A percentile compares a stretch with the other conserved stretches of the same genome.
Conservation (phyloP, 1,140 invertebrate species). For the Neotoxoptera formosana region DNA sequence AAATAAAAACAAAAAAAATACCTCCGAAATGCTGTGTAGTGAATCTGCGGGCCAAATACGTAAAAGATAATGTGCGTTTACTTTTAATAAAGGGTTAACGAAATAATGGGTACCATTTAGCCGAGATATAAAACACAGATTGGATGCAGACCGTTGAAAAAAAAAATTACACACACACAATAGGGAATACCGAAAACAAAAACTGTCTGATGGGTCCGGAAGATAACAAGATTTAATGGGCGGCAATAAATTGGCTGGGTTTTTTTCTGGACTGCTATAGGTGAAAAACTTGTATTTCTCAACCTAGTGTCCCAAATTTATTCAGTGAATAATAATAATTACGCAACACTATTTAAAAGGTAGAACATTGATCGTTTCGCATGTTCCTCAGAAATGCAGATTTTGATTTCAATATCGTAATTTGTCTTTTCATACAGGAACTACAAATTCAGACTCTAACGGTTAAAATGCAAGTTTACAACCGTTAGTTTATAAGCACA, state of each 20-base stretch:
- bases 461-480: not conserved
- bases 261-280: slow-evolving; percentile 3
- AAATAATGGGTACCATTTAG: slow-evolving; percentile 31
- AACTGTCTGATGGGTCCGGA: slow-evolving; percentile 32
- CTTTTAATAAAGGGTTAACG: slow-evolving; percentile 50
- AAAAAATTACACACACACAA: slow-evolving; percentile 24
- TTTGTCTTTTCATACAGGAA: not conserved
- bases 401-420: not conserved
- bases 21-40: not conserved
- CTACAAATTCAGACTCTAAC: not conserved
- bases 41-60: not conserved
- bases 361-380: not conserved
- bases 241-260: slow-evolving; percentile 12
- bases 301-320: not conserved
- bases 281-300: slow-evolving; percentile 12
- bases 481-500: not conserved
- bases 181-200: slow-evolving; percentile 17
- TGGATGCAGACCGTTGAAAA: slow-evolving; percentile 13
- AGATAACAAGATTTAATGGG: slow-evolving; percentile 50
- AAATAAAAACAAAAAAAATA: not conserved
- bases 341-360: not conserved
- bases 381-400: not conserved
- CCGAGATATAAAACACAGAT: slow-evolving; percentile 42
- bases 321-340: slow-evolving; percentile 35
- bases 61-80: slow-evolving; percentile 48